A percentile compares a stretch with the other conserved stretches of the same genome.
Evolutionary conservation across 2,888 invertebrate genomes (phyloP).

Genomic region (Apocheima hispidaria): DNA sequence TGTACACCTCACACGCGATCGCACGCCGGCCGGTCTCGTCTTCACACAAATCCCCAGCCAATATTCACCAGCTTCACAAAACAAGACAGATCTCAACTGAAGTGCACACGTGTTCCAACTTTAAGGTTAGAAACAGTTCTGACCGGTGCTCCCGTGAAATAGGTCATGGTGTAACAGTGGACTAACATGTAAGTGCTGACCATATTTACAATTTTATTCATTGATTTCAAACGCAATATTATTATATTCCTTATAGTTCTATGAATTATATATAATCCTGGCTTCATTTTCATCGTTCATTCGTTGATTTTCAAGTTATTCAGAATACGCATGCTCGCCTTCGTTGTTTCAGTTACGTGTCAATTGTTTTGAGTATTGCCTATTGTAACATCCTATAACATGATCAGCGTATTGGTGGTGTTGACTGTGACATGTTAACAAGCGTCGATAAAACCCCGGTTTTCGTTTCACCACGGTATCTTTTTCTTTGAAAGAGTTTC

Average conservation of each 20-base stretch:
- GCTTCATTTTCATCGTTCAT: not conserved
- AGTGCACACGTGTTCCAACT: conserved; percentile 48
- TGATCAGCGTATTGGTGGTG: conserved; percentile 13
- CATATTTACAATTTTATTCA: conserved; percentile 1
- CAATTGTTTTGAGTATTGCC: conserved; percentile 41
- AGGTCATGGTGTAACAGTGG: conserved; percentile 55
- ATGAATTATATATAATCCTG: not conserved
- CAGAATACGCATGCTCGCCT: conserved; percentile 9
- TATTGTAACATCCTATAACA: conserved; percentile 40
- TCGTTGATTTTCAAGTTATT: not conserved
- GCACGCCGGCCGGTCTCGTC: conserved; percentile 65
- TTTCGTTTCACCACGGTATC: conserved; percentile 14
- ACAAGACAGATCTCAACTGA: conserved; percentile 1
- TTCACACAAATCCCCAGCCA: conserved; percentile 35
- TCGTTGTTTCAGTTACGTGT: conserved; percentile 24
- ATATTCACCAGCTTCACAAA: conserved; percentile 16
- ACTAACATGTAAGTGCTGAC: conserved; percentile 50
- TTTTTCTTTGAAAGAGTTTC: conserved; percentile 2
- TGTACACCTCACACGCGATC: conserved; percentile 55
- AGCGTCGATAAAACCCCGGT: conserved; percentile 7
- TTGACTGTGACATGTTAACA: conserved; percentile 15
- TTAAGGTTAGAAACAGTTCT: conserved; percentile 53
- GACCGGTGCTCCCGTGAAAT: conserved; percentile 33
- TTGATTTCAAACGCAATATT: not conserved
- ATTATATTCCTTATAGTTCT: not conserved